Percentiles rank a stretch among this genome's conserved stretches.
Evolutionary conservation across 2,888 invertebrate species (phyloP).

Genomic region (Sympetrum striolatum): DNA sequence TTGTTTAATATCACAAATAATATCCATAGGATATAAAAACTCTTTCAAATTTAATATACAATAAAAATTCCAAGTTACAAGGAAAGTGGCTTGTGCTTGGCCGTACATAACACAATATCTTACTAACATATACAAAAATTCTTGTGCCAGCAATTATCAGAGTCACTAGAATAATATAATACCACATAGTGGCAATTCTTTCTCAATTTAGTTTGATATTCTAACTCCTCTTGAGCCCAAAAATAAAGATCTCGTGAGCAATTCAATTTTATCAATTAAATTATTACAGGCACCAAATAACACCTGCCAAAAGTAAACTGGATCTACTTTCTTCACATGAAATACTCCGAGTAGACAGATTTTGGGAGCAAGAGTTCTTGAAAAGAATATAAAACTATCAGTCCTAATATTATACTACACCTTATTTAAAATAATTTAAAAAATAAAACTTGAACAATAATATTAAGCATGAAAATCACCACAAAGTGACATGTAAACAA

Average conservation of each 20-base stretch:
- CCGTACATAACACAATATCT: constrained; percentile 10
- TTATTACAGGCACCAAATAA: constrained; percentile 22
- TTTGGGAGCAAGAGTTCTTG: neutral
- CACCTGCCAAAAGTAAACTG: neutral
- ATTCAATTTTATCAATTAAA: neutral
- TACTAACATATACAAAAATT: constrained; percentile 19
- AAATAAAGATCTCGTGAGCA: neutral
- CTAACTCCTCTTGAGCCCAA: constrained; percentile 4
- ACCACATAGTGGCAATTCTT: constrained; percentile 37
- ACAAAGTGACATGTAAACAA: neutral
- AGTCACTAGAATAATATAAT: neutral
- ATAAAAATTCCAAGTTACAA: constrained; percentile 31
- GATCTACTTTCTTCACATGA: neutral
- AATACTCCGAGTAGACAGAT: neutral
- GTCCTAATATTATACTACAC: neutral
- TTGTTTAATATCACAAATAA: constrained; percentile 42
- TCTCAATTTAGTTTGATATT: constrained; percentile 10
- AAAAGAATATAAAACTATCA: constrained; percentile 7
- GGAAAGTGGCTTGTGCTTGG: constrained; percentile 5
- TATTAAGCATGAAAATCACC: constrained; percentile 10
- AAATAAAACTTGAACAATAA: constrained; percentile 34
- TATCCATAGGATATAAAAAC: constrained; percentile 34
- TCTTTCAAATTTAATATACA: constrained; percentile 31
- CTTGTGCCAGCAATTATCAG: constrained; percentile 28
- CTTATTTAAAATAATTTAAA: constrained; percentile 36